phyloP scores from a whole-genome alignment of 2,113 vertebrate genomes.

The Casuarius casuarius region DNA sequence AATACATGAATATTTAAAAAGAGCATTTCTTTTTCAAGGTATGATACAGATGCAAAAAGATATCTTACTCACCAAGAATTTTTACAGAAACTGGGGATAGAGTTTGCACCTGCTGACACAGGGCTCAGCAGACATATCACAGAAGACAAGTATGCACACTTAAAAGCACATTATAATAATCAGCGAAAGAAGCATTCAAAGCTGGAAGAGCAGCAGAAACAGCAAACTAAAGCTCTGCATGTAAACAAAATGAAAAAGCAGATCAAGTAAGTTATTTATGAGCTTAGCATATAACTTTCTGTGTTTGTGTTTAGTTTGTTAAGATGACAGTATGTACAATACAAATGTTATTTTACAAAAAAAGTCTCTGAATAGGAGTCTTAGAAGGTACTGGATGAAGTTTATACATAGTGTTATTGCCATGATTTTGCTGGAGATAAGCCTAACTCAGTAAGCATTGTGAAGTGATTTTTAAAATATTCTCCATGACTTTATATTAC shows the following conservation, averaged over 20 bases:
- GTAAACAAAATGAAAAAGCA: constrained; percentile 51
- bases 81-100: constrained; percentile 67
- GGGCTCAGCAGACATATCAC: constrained; percentile 1
- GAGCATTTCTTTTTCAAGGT: constrained; percentile 69
- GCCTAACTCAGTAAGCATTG: neutral
- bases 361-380: neutral
- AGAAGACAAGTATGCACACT: constrained; percentile 28
- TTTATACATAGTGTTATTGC: neutral
- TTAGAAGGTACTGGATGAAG: neutral
- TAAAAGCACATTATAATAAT: constrained; percentile 60
- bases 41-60: constrained; percentile 73
- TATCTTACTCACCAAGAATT: constrained; percentile 77
- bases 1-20: constrained; percentile 49
- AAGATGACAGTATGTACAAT: neutral
- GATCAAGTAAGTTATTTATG: constrained; percentile 52
- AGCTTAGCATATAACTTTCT: neutral
- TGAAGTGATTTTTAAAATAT: neutral
- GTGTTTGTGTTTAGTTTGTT: neutral
- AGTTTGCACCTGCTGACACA: neutral
- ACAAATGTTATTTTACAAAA: neutral
- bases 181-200: constrained; percentile 55
- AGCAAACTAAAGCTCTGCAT: constrained; percentile 16
- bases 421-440: neutral
- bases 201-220: constrained; percentile 4
- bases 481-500: neutral